A percentile compares a stretch with the other conserved stretches of the same genome.
Conservation (phyloP, 2,797 vertebrate genomes). For the Chelonia mydas region DNA sequence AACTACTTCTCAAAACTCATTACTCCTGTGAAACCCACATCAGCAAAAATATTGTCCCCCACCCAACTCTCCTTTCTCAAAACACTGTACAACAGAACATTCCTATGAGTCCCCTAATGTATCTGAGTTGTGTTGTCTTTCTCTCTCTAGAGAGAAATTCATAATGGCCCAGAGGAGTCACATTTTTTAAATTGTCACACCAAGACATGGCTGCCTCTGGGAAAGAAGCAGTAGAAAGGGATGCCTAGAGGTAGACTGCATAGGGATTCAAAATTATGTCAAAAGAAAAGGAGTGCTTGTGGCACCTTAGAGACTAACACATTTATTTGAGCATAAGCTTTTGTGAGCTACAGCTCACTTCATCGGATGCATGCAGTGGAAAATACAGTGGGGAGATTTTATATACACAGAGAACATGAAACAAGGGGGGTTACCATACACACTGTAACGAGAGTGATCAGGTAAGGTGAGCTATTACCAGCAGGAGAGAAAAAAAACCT, state of each 20-base stretch:
- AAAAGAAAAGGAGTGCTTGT: too few relatives aligned
- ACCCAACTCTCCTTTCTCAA: not conserved
- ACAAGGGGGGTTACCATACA: too few relatives aligned
- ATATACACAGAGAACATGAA: too few relatives aligned
- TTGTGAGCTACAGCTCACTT: too few relatives aligned
- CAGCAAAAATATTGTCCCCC: not conserved
- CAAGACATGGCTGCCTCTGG: conserved; percentile 56
- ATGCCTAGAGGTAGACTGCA: conserved; percentile 64
- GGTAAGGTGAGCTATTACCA: too few relatives aligned
- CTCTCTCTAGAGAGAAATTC: conserved; percentile 62
- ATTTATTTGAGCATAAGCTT: too few relatives aligned
- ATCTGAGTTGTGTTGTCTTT: conserved; percentile 29
- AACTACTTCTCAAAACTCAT: not conserved
- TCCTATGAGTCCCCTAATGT: conserved; percentile 3
- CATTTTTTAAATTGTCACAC: conserved; percentile 70
- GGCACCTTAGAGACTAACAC: too few relatives aligned
- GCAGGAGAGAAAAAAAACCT: too few relatives aligned
- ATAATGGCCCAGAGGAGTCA: conserved; percentile 64
- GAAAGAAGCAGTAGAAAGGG: conserved; percentile 67
- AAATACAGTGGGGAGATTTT: too few relatives aligned
- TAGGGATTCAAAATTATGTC: conserved; percentile 66
- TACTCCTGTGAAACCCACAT: not conserved
- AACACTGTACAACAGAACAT: conserved; percentile 24
- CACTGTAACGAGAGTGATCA: too few relatives aligned
- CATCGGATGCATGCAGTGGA: too few relatives aligned